Conservation (phyloP, 1,140 invertebrate species). For the Macrotrachela quadricornifera region DNA sequence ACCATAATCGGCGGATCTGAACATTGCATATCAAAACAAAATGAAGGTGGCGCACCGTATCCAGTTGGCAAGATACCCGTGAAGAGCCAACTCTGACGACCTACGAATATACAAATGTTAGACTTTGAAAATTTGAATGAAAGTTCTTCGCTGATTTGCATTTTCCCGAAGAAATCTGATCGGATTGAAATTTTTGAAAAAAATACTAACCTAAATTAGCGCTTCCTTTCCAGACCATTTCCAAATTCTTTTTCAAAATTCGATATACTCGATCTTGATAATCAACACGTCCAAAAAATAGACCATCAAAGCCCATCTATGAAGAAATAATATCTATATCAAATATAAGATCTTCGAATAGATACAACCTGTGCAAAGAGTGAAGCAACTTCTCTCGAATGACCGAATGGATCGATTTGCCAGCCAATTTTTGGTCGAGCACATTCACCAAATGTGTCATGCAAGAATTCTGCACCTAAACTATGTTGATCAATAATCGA, state of each 20-base stretch:
- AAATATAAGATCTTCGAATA: no score
- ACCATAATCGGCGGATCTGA: slow-evolving; percentile 48
- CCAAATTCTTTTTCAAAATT: slow-evolving; percentile 41
- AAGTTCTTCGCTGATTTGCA: no score
- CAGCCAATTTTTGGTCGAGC: slow-evolving; percentile 56
- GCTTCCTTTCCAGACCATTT: slow-evolving; percentile 56
- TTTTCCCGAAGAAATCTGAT: no score
- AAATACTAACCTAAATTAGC: no score
- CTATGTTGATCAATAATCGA: slow-evolving; percentile 76
- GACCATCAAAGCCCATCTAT: slow-evolving; percentile 43
- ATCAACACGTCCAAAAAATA: slow-evolving; percentile 68
- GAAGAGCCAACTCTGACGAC: slow-evolving; percentile 27
- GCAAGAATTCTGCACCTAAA: slow-evolving; percentile 40
- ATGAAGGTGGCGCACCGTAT: slow-evolving; percentile 58
- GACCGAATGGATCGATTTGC: slow-evolving; percentile 84
- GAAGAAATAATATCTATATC: no score
- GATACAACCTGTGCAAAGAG: slow-evolving; percentile 46
- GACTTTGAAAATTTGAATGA: no score
- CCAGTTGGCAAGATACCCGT: slow-evolving; percentile 45
- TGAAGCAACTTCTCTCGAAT: slow-evolving; percentile 59
- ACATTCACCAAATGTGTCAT: slow-evolving; percentile 60
- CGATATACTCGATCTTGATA: slow-evolving; percentile 55
- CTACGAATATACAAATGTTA: no score
- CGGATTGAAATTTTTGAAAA: no score
- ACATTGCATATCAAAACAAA: slow-evolving; percentile 68